phyloP scores from a whole-genome alignment of 2,113 vertebrate genomes.

The Noturus placidus region DNA sequence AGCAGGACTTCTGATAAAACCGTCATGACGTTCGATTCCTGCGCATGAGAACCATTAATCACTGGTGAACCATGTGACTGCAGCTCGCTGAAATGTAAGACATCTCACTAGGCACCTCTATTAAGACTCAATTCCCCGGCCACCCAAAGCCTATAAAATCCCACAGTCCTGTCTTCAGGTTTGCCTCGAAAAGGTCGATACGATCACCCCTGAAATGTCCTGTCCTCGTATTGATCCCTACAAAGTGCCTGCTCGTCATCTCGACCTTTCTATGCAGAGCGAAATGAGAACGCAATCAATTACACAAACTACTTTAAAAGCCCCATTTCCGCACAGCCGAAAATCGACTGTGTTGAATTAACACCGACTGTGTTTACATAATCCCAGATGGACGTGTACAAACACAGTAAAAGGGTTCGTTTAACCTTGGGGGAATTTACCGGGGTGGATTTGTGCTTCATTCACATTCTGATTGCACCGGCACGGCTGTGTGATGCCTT shows the following conservation, averaged over 20 bases:
- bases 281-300: slow-evolving; percentile 11
- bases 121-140: neutral
- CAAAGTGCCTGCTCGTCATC: slow-evolving; percentile 63
- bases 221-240: slow-evolving; percentile 64
- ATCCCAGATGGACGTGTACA: neutral
- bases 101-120: neutral
- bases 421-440: slow-evolving; percentile 9
- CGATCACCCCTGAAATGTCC: slow-evolving; percentile 54
- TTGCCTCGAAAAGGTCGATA: slow-evolving; percentile 67
- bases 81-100: neutral
- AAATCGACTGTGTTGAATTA: neutral
- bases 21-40: neutral
- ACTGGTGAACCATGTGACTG: neutral
- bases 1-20: neutral
- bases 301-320: slow-evolving; percentile 1
- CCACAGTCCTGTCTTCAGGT: slow-evolving; percentile 35
- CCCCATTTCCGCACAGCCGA: neutral
- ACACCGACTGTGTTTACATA: neutral
- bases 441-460: neutral
- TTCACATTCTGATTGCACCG: neutral
- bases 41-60: neutral
- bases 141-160: neutral
- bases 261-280: slow-evolving; percentile 38
- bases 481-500: neutral
- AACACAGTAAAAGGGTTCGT: slow-evolving; percentile 4